Conservation (phyloP, 53 echinoderm and acorn worm genomes). For the Paracentrotus lividus region DNA sequence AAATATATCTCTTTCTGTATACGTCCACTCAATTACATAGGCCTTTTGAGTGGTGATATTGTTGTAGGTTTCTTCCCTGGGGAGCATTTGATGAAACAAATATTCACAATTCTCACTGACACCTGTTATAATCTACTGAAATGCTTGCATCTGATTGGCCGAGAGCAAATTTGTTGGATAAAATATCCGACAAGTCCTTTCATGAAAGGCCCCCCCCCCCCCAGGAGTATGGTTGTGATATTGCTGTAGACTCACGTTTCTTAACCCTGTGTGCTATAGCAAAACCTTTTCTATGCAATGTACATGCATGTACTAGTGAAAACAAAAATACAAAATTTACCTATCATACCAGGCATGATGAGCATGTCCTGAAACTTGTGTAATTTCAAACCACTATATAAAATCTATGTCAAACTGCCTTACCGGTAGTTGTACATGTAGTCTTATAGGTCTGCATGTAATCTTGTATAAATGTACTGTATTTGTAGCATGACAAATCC, state of each 20-base stretch:
- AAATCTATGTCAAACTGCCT: not conserved
- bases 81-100: too few relatives aligned
- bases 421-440: too few relatives aligned
- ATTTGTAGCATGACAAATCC: too few relatives aligned
- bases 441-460: too few relatives aligned
- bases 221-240: not conserved
- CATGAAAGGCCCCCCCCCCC: too few relatives aligned
- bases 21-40: not conserved
- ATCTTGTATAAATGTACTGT: too few relatives aligned
- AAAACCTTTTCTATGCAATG: slow-evolving; percentile 43
- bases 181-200: too few relatives aligned
- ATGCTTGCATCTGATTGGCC: too few relatives aligned
- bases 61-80: not conserved
- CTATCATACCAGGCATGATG: not conserved
- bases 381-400: not conserved
- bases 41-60: slow-evolving; percentile 3
- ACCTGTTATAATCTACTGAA: too few relatives aligned
- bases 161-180: too few relatives aligned
- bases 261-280: slow-evolving; percentile 19
- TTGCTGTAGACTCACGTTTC: not conserved
- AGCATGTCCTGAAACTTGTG: not conserved
- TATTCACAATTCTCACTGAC: too few relatives aligned
- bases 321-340: not conserved
- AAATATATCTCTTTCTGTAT: slow-evolving; percentile 3
- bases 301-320: not conserved